Evolutionary conservation across 2,797 vertebrate species (phyloP).

Genomic region (Chromis chromis): DNA sequence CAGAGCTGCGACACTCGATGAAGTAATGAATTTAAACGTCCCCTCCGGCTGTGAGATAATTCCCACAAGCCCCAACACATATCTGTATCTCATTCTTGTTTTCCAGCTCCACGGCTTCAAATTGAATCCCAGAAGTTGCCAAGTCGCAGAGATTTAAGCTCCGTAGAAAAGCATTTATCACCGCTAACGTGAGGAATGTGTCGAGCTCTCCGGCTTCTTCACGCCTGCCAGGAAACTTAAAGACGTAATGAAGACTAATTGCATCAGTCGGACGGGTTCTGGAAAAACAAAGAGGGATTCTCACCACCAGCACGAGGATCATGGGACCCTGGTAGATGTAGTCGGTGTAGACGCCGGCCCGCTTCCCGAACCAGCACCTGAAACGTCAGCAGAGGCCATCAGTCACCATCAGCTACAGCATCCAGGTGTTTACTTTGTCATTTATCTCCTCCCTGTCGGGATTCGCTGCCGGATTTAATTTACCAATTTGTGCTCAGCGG

Average conservation of each 20-base stretch:
- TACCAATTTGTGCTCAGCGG: conserved; percentile 7
- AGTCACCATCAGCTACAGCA: conserved; percentile 8
- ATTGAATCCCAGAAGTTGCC: background rate
- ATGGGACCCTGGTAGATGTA: conserved; percentile 98
- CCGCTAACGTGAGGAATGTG: conserved; percentile 37
- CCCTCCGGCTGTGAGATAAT: background rate
- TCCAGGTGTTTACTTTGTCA: conserved; percentile 15
- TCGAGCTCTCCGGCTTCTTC: conserved; percentile 17
- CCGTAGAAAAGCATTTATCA: conserved; percentile 32
- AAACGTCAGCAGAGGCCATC: conserved; percentile 33
- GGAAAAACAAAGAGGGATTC: conserved; percentile 10
- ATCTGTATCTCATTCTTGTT: conserved; percentile 15
- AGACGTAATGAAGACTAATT: conserved; percentile 41
- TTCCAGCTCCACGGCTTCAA: conserved; percentile 2
- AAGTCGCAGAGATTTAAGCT: conserved; percentile 32
- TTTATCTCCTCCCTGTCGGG: conserved; percentile 12
- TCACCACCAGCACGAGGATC: conserved; percentile 95
- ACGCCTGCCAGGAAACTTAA: conserved; percentile 17
- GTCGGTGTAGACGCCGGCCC: conserved; percentile 91
- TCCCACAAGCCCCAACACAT: conserved; percentile 13
- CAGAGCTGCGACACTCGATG: background rate
- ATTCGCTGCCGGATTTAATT: background rate
- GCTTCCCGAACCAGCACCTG: conserved; percentile 97
- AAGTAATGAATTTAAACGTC: conserved; percentile 3
- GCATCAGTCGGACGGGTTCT: conserved; percentile 1